Evolutionary conservation across 2,888 invertebrate genomes (phyloP), one percentile per base, ranked within the genome.

Genomic region (Macrostomum cliftonense): DNA sequence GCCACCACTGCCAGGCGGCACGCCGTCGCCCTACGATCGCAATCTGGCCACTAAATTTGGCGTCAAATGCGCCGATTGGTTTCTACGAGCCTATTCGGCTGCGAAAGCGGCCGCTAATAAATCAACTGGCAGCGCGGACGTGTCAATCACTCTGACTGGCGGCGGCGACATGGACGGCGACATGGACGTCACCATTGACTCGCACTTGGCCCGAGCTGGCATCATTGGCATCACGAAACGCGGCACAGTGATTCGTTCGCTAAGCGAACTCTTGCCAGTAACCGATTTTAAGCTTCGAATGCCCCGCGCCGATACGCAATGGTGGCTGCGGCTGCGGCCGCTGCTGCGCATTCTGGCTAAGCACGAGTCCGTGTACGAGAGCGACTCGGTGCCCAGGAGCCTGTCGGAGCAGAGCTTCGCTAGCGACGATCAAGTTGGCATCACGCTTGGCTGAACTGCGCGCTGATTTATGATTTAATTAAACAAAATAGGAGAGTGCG

Each of bases 41-140:
- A 97, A 95, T 74, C 82, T 93, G 79, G 95, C 89, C 49, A 97
- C 95, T 1, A 97, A 97, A 73, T 82, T 91, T 82, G 93, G 88
- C 1, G 82, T 91, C 50, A 91, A 91, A 68, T 85, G 87, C 45
- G 82, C 87, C 13, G 83, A 86, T 58, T 89, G 88, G 83, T 77
- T 97, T 28, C 28, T 28, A 9, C 28, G 28, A 4, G 28, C 28
- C 5, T 9, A 28, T 9, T 7, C 5, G 5, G 28, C 28, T 4
- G 28, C 28, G 9, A 28, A 4, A 7, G 28, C 28, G 28, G 28
- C 28, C 5, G 28, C 28, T 28, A 28, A 28, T 4, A 28, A 28
- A 4, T 28, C 28, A 4, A 28, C 28, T 7, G 28, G 9, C 9
- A 9, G 28, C 4, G 28, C 4, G 9, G 28, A 7, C 28, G 28